Base-by-base conservation (phyloP, 2,888 invertebrate species). In the Strigamia transsilvanica region DNA sequence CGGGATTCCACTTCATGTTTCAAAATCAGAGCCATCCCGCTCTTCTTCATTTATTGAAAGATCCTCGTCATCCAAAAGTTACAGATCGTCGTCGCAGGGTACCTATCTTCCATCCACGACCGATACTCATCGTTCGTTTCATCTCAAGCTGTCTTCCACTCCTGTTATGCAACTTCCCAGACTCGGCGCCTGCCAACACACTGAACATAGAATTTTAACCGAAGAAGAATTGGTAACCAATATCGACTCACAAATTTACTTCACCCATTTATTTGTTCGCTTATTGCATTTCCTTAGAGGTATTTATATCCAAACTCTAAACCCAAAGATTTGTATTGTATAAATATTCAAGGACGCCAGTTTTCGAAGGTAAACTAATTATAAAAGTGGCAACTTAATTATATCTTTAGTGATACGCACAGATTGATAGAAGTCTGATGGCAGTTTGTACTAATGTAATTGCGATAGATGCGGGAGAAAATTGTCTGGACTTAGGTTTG, bases 151-250 rank as follows among this genome's bases (percentile, higher is more conserved):
- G 18, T 23, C 61, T 15, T 66, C 61, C n/a, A 9, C 61, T 21
- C 61, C 61, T 4, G 21, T 66, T 12, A 66, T 18, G 23, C 61
- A 66, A 66, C 23, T 66, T 23, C 61, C 61, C 5, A 66, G 23
- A 66, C n/a, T 66, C 61, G 18, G 23, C 7, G 23, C 61, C 21
- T 66, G 61, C 23, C 21, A 66, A 66, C n/a, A 18, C 1, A 7
- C 23, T 6, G 61, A 66, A 23, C 23, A 66, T 18, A 9, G 0
- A 2, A 66, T 7, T 18, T 66, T 66, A 66, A 66, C 6, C 18
- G 61, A 66, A 66, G 61, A 66, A n/a, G 12, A 12, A 66, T 21
- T 66, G 61, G 61, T 66, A 66, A 23, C 12, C 1, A 66, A 66
- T 15, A 61, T 66, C 12, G 7, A n/a, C 15, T 10, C 13, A n/a